Conservation (phyloP, 1,140 invertebrate genomes). For the Heliconius himera region DNA sequence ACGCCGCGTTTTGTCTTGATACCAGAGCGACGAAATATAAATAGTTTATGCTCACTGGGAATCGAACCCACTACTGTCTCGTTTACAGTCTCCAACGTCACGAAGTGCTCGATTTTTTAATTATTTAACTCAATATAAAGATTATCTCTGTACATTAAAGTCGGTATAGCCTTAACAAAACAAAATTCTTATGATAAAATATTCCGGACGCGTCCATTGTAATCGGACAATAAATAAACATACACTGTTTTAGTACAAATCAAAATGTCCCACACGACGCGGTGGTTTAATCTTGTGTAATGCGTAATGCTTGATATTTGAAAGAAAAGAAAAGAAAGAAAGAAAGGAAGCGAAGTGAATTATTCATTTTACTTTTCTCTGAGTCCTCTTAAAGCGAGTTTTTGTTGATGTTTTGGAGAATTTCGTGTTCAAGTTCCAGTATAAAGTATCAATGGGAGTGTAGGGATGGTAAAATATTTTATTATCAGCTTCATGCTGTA, state of each 20-base stretch:
- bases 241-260: constrained; percentile 39
- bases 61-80: no score
- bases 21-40: no score
- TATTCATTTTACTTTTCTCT: constrained; percentile 33
- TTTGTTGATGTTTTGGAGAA: constrained; percentile 28
- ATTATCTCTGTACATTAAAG: neutral
- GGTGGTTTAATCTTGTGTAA: constrained; percentile 1
- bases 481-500: no score
- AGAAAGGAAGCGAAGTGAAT: constrained; percentile 29
- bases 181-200: constrained; percentile 3
- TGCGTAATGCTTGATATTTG: neutral
- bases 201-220: constrained; percentile 10
- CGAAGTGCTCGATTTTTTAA: no score
- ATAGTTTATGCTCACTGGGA: no score
- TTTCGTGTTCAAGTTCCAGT: neutral
- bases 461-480: constrained; percentile 15
- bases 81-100: no score
- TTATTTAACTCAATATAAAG: neutral
- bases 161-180: neutral
- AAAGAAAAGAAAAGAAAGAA: no score
- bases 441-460: constrained; percentile 36
- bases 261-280: constrained; percentile 46
- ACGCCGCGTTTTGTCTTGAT: no score
- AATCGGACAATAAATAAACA: constrained; percentile 45
- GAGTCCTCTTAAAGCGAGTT: constrained; percentile 27